Conservation (phyloP, 2,888 invertebrate genomes). For the Nudaria mundana region DNA sequence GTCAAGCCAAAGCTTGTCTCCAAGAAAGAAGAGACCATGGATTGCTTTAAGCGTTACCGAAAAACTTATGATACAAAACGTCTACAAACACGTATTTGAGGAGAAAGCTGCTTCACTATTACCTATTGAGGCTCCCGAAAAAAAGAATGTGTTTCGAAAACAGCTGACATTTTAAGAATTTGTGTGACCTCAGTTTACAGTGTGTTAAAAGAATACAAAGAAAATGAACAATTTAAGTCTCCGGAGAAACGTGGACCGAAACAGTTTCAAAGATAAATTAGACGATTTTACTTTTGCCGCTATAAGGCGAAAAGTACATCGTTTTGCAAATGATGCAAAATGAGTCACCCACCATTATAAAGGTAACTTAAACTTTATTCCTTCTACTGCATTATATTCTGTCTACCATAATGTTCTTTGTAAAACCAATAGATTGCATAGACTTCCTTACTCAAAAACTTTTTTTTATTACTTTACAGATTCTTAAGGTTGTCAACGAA, state of each 20-base stretch:
- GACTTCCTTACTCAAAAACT: conserved; percentile 12
- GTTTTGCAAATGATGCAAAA: too few species aligned
- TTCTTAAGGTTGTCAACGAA: conserved; percentile 26
- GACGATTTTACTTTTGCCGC: too few species aligned
- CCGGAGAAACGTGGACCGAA: conserved; percentile 21
- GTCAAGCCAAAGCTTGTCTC: too few species aligned
- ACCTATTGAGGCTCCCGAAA: conserved; percentile 15
- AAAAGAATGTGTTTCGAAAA: conserved; percentile 19
- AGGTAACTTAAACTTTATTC: conserved; percentile 27
- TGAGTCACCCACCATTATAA: conserved; percentile 19
- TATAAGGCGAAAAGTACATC: too few species aligned
- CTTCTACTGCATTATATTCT: conserved; percentile 22
- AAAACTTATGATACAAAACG: too few species aligned
- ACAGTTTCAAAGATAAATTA: too few species aligned
- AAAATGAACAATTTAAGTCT: conserved; percentile 22
- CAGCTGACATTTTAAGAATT: conserved; percentile 20
- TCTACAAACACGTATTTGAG: too few species aligned
- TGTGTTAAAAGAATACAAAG: conserved; percentile 23
- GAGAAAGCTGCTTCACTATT: conserved; percentile 17
- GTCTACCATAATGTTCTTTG: too few species aligned
- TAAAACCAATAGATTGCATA: conserved; percentile 9
- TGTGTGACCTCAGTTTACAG: conserved; percentile 20
- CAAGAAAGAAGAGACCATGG: too few species aligned
- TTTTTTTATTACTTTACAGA: conserved; percentile 21
- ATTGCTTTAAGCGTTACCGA: too few species aligned